Percentiles rank a stretch among this genome's conserved stretches.
phyloP scores from a whole-genome alignment of 2,113 vertebrate species.

The Empidonax alnorum region DNA sequence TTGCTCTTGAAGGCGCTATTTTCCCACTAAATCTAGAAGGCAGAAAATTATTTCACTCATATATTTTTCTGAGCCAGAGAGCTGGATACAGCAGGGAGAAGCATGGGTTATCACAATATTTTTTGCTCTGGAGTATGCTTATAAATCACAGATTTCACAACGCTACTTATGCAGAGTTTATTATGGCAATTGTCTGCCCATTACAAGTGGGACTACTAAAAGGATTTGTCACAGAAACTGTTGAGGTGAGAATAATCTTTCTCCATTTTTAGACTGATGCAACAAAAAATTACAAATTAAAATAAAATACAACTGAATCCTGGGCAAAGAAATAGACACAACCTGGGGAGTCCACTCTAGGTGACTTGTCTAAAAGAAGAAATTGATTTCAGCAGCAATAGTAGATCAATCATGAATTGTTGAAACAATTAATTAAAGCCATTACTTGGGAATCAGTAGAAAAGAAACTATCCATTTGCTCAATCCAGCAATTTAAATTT shows the following conservation, averaged over 20 bases:
- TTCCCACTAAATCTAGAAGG: slow-evolving; percentile 30
- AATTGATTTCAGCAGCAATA: background rate
- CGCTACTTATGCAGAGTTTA: background rate
- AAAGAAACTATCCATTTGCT: slow-evolving; percentile 23
- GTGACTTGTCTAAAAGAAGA: background rate
- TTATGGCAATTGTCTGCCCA: background rate
- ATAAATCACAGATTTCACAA: slow-evolving; percentile 38
- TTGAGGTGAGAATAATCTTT: background rate
- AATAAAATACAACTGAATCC: background rate
- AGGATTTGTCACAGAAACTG: slow-evolving; percentile 25
- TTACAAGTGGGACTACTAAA: slow-evolving; percentile 21
- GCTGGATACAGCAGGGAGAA: background rate
- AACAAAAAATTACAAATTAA: slow-evolving; percentile 10
- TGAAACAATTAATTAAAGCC: slow-evolving; percentile 10
- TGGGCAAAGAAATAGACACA: background rate
- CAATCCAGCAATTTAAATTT: slow-evolving; percentile 19
- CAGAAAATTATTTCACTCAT: background rate
- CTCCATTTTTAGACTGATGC: background rate
- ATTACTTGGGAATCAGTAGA: background rate
- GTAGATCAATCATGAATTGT: background rate
- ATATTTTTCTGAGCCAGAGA: background rate
- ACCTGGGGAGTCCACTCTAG: background rate
- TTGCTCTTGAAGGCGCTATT: slow-evolving; percentile 12
- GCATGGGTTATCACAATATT: slow-evolving; percentile 12
- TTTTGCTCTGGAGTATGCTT: slow-evolving; percentile 21